Evolutionary conservation across 2,888 invertebrate species (phyloP), one percentile per base, ranked within the genome.

Genomic region (Melinopterus prodromus): DNA sequence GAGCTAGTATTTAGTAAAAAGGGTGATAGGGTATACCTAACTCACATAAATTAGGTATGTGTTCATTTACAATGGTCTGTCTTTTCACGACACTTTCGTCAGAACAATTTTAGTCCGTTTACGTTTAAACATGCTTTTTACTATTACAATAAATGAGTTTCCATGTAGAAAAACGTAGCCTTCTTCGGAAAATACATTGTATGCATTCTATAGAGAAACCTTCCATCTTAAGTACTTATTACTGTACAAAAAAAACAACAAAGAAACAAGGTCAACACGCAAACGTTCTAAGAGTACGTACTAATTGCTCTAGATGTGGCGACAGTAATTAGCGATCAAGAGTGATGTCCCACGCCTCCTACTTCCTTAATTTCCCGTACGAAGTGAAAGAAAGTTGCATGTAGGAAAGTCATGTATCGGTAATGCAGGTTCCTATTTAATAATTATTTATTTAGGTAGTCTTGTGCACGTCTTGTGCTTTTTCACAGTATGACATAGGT

Each of bases 301-400:
- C 53, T 53, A 16, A 74, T 74, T 74, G 37, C 37, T 74, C 74
- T 37, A 74, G 36, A 74, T 74, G 15, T 15, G 71, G 71, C 12
- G 71, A 71, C 71, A 71, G 35, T 71, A 71, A 71, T 71, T 71
- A 71, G 71, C 71, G 71, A 35, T 14, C 16, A 26, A 26, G 26
- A 26, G 26, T 26, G 26, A 26, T 26, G 26, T 6, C 71, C 71
- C 71, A 71, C 71, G 15, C 12, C 35, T 71, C 37, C 37, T 74
- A 26, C 74, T 36, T 35, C 53, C 74, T 74, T 74, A 26, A 35
- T 74, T 74, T 74, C 36, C n/a, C 35, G 35, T 74, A 35, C 74
- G 35, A 74, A 37, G 35, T 74, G 74, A 74, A 74, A 74, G 74
- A 36, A 74, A 37, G 53, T 53, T 53, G 53, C 53, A 53, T 53